phyloP scores from a whole-genome alignment of 2,797 vertebrate genomes.

The Phalanger gymnotis region DNA sequence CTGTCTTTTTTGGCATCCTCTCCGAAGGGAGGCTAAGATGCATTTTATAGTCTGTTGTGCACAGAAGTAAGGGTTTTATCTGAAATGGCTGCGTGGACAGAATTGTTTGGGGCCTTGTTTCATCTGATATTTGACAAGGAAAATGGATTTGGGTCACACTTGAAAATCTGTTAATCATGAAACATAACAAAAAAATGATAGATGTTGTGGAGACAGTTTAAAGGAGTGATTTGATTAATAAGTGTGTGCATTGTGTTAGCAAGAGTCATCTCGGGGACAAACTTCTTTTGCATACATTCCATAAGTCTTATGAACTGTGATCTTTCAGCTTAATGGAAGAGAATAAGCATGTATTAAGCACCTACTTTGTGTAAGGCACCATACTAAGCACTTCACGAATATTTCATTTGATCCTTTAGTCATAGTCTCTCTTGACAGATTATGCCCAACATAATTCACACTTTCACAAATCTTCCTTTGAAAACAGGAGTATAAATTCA shows the following conservation, averaged over 20 bases:
- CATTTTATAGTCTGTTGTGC: conserved; percentile 26
- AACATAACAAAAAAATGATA: conserved; percentile 19
- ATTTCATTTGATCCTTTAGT: not conserved
- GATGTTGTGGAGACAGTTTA: not conserved
- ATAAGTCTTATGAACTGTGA: no score
- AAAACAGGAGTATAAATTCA: not conserved
- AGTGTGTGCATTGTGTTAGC: not conserved
- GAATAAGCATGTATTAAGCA: not conserved
- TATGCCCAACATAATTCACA: not conserved
- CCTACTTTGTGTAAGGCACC: no score
- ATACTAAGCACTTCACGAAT: not conserved
- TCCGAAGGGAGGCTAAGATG: not conserved
- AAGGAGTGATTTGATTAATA: not conserved
- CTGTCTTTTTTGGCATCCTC: not conserved
- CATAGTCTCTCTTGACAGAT: not conserved
- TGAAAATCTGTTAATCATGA: not conserved
- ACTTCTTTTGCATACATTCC: not conserved
- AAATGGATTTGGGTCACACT: conserved; percentile 7
- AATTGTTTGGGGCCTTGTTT: not conserved
- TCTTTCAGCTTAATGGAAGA: not conserved
- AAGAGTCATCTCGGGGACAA: not conserved
- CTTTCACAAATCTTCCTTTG: not conserved
- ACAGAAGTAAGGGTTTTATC: not conserved
- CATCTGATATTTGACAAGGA: conserved; percentile 18
- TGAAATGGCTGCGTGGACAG: not conserved